These are phyloP conservation scores for Tetragonula clypearis DNA, from an alignment of 1,140 invertebrate species.

Conservation along the genomic window DNA sequence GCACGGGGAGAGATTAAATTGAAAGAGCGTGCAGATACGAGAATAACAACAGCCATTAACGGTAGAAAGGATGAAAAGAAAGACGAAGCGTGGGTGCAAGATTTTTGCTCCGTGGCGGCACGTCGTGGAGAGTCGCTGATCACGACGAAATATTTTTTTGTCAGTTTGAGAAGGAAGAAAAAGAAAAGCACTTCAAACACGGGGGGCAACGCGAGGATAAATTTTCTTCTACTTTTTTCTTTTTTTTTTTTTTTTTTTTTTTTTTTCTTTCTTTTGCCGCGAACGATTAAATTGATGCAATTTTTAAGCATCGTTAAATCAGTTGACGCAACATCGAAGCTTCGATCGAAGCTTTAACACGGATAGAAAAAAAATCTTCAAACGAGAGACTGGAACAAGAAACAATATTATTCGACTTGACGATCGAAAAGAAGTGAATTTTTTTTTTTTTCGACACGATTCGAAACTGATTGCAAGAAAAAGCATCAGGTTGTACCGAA, in stretches of 20 bases:
- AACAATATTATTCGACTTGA: too few relatives aligned
- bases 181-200: neutral
- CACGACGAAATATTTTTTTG: too few relatives aligned
- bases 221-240: neutral
- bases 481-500: too few relatives aligned
- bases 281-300: too few relatives aligned
- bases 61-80: neutral
- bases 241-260: too few relatives aligned
- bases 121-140: neutral
- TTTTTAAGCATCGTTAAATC: too few relatives aligned
- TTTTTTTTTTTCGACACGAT: too few relatives aligned
- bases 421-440: too few relatives aligned
- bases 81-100: slow-evolving; percentile 36
- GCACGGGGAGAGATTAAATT: neutral
- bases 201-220: neutral
- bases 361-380: too few relatives aligned
- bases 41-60: slow-evolving; percentile 13
- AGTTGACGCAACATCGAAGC: neutral
- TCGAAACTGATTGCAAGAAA: too few relatives aligned
- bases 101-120: neutral
- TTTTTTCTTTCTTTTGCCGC: too few relatives aligned
- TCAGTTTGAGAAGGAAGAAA: neutral
- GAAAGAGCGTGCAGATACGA: slow-evolving; percentile 26
- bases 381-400: too few relatives aligned
- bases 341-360: neutral